Base-by-base conservation (phyloP, 2,113 vertebrate genomes). In the Pomatorhinus ruficollis region DNA sequence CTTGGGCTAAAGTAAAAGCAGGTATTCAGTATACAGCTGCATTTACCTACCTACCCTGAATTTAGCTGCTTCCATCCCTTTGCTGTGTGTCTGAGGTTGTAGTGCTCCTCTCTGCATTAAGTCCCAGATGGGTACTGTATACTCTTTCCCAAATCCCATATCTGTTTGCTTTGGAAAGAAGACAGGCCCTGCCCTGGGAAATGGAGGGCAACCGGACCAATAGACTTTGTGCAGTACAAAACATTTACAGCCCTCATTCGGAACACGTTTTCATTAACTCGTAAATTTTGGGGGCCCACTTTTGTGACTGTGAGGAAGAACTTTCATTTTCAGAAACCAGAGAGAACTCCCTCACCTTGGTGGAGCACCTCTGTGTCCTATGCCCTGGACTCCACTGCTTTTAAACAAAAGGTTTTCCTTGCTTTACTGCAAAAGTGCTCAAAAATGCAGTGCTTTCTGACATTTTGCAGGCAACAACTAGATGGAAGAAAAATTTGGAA, bases 141-240 rank as follows among this genome's bases (percentile, higher is more conserved):
- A 11, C 47, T 33, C 39, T 70, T 74, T 63, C 64, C 47, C 47
- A 74, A 52, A 61, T n/a, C 37, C 59, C 1, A 0, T 12, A 42
- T 27, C 35, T 63, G 14, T 78, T 70, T 65, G 42, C 27, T 87
- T 39, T 78, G 47, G 42, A 83, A 61, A 50, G 23, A 39, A 13
- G 24, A 75, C 27, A 60, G 23, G 11, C n/a, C n/a, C 57, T 83
- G 21, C 7, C 20, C 23, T 61, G 56, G 30, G 59, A 78, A 75
- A 75, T 7, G 12, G 25, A 0, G 1, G 19, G 49, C 27, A 79
- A 70, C 15, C 0, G 0, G 66, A 81, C 16, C 2, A 12, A n/a
- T 2, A 3, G 6, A 56, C 60, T 53, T 49, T 30, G 28, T 66
- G 35, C 16, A 66, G 17, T 6, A 53, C 12, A 60, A 53, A 83